Conservation (phyloP, 2,797 vertebrate genomes). For the Anabas testudineus region DNA sequence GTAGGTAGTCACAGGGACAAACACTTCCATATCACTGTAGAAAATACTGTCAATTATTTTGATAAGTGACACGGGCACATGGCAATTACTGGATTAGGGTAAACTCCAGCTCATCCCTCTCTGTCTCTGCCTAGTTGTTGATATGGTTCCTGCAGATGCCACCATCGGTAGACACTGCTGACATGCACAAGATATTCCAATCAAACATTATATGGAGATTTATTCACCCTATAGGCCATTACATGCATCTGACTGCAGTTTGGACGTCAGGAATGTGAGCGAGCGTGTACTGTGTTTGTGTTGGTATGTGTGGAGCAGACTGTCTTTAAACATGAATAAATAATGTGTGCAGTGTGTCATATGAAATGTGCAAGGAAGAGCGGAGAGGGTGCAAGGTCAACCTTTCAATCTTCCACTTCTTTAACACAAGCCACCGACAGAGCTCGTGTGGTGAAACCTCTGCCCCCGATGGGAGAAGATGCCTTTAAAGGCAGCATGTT, state of each 20-base stretch:
- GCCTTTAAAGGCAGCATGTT: constrained; percentile 12
- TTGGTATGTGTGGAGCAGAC: constrained; percentile 37
- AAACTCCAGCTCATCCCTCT: constrained; percentile 47
- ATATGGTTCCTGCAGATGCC: constrained; percentile 53
- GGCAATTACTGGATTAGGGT: constrained; percentile 74
- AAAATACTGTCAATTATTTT: constrained; percentile 75
- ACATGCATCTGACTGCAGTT: constrained; percentile 47
- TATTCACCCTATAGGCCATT: constrained; percentile 58
- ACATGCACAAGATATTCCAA: constrained; percentile 55
- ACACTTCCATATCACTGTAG: constrained; percentile 50
- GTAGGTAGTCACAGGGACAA: constrained; percentile 37
- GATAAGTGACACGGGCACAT: constrained; percentile 66
- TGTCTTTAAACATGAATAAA: constrained; percentile 74
- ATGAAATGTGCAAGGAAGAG: constrained; percentile 62
- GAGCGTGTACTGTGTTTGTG: constrained; percentile 6
- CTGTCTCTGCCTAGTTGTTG: constrained; percentile 58
- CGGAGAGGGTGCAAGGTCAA: constrained; percentile 61
- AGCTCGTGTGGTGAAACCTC: constrained; percentile 30
- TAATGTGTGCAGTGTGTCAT: constrained; percentile 62
- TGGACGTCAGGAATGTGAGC: constrained; percentile 14
- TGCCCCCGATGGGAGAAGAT: constrained; percentile 2
- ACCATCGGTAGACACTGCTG: constrained; percentile 45
- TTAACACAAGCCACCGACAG: constrained; percentile 26
- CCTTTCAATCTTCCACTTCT: constrained; percentile 57
- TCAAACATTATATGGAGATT: constrained; percentile 70